Evolutionary conservation across 2,113 vertebrate species (phyloP), one percentile per base, ranked within the genome.

Genomic region (Macquaria australasica): DNA sequence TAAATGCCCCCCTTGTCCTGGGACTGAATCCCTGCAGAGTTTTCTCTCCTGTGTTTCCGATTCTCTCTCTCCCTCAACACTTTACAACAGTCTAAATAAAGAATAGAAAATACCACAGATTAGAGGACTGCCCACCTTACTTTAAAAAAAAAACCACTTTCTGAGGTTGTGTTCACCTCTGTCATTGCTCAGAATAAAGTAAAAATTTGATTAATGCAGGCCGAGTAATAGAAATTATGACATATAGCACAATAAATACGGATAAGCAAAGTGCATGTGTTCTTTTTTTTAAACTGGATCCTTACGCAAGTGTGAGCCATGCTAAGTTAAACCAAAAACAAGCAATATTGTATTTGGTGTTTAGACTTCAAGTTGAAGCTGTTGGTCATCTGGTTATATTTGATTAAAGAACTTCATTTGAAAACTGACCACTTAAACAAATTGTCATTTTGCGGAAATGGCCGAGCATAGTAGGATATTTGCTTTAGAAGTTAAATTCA

Each of bases 11-110:
- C 66, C 8, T 72, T 82, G 64, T 84, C 75, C 77, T 69, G 80
- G 70, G 79, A 92, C 43, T 75, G 25, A 75, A 77, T 92, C 82
- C 82, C 86, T 59, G 48, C 66, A 63, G 80, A 68, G 41, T 58
- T 69, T 83, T 67, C 62, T 64, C 67, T 79, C 71, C 64, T 53
- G 25, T 83, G 69, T 74, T 85, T 81, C 68, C n/a, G 68, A 66
- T 58, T 84, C 71, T 55, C n/a, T 25, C 14, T 48, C 25, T 82
- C 64, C 66, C 77, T 48, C 25, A 81, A 73, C 69, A 59, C 75
- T 68, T 50, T 59, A 64, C 31, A 70, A 56, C 16, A 51, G 71
- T 77, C 58, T 79, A 86, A 87, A 80, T 81, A 83, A 74, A 86
- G 72, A 83, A 53, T 31, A 20, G 28, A 71, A 87, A 64, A 75